Evolutionary conservation across 2,888 invertebrate genomes (phyloP), one percentile per base, ranked within the genome.

Genomic region (Plemyria rubiginata): DNA sequence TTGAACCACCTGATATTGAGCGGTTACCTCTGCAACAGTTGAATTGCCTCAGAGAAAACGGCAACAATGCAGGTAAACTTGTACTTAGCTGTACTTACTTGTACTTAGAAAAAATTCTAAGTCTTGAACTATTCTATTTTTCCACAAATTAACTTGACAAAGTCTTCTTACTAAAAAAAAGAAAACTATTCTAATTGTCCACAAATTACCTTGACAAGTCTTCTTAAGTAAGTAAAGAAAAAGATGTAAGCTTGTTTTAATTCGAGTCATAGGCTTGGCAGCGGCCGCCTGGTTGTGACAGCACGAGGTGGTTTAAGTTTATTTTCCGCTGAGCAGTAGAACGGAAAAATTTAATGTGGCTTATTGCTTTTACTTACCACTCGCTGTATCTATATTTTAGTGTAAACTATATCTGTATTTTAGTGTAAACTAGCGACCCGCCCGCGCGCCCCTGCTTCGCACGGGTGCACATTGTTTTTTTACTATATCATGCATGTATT

Each of bases 241-340:
- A 49, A 22, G 32, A 59, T 57, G 45, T 50, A 50, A 50, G 51
- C 54, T 52, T 59, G 43, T 59, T 59, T 52, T 22, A 41, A 59
- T 55, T 51, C 54, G 13, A 55, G 55, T 40, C 54, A 40, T 48
- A 46, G 43, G 50, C 40, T 49, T 41, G 28, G 12, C 16, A 36
- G 16, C 46, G 13, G 38, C 28, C 36, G 54, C 49, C 52, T 63
- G 63, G 55, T 36, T 43, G 15, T 63, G 63, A 59, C 63, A 63
- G 55, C 48, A 13, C 7, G 22, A 12, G n/a, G 43, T 54, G n/a
- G 43, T 54, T 62, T 50, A 43, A 22, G 57, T 53, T 54, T 62
- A 62, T 62, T 62, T 58, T 52, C n/a, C 29, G 40, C 13, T 45
- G 15, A 48, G 41, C 16, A 28, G 22, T 46, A 36, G 13, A 13